These are phyloP conservation scores for Paradoxurus hermaphroditus DNA, from an alignment of 2,113 vertebrate species.

Conservation along the genomic window DNA sequence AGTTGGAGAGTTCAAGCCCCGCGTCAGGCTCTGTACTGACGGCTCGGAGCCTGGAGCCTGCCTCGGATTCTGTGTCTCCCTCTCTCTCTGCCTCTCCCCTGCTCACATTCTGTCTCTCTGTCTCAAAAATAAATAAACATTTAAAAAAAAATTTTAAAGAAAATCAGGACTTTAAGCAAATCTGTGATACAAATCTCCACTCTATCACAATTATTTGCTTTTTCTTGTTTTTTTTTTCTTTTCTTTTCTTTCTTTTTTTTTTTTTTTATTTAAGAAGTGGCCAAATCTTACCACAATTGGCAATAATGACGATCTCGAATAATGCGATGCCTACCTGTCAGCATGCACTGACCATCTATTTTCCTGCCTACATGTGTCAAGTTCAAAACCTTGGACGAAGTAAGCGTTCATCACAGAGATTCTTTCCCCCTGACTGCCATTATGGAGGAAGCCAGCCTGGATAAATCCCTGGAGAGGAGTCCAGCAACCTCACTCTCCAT, in stretches of 20 bases:
- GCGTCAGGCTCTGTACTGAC: too few relatives aligned
- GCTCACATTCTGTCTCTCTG: too few relatives aligned
- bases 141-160: too few relatives aligned
- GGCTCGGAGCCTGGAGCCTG: too few relatives aligned
- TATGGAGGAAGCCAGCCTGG: not conserved
- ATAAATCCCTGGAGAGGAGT: not conserved
- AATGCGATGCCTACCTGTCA: not conserved
- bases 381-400: not conserved
- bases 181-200: not conserved
- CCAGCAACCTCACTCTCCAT: rapidly evolving
- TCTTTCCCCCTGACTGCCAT: not conserved
- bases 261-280: not conserved
- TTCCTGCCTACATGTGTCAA: not conserved
- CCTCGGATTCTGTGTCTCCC: too few relatives aligned
- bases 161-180: not conserved
- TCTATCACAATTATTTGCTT: not conserved
- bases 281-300: not conserved
- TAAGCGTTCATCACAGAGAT: not conserved
- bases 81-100: too few relatives aligned
- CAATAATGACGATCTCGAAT: not conserved
- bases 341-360: not conserved
- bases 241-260: not conserved
- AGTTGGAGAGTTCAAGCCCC: too few relatives aligned
- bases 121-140: too few relatives aligned
- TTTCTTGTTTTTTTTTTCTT: not conserved